These are phyloP conservation scores for Venturia canescens DNA, from an alignment of 1,140 invertebrate genomes.

Conservation along the genomic window DNA sequence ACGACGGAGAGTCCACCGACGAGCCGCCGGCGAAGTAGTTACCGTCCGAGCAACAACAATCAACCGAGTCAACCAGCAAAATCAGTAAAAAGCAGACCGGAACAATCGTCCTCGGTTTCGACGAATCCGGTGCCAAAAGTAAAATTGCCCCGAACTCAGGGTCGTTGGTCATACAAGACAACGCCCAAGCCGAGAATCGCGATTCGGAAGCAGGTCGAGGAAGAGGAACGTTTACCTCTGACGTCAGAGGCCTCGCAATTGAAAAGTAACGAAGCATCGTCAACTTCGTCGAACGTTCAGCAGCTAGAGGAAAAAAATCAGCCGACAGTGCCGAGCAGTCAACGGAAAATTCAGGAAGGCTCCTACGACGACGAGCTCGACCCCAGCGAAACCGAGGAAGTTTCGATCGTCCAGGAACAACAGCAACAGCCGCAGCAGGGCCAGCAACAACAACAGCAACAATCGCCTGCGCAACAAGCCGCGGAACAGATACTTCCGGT, in stretches of 20 bases:
- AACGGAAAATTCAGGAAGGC: slow-evolving; percentile 65
- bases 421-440: slow-evolving; percentile 69
- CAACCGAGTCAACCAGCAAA: slow-evolving; percentile 59
- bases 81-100: slow-evolving; percentile 56
- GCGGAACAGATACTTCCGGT: slow-evolving; percentile 77
- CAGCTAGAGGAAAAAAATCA: slow-evolving; percentile 69
- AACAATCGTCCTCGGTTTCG: slow-evolving; percentile 48
- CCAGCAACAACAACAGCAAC: slow-evolving; percentile 34
- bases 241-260: slow-evolving; percentile 50
- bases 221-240: slow-evolving; percentile 73
- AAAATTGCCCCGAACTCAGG: slow-evolving; percentile 86
- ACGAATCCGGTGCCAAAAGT: slow-evolving; percentile 77
- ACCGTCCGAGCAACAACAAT: slow-evolving; percentile 64
- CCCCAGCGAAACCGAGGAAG: slow-evolving; percentile 78
- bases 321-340: slow-evolving; percentile 53
- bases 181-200: slow-evolving; percentile 90
- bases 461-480: slow-evolving; percentile 58
- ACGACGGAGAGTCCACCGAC: slow-evolving; percentile 68
- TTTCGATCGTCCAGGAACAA: slow-evolving; percentile 67
- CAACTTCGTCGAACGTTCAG: slow-evolving; percentile 68
- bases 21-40: slow-evolving; percentile 69
- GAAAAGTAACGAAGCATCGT: slow-evolving; percentile 66
- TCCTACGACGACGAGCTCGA: slow-evolving; percentile 81
- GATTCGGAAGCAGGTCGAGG: slow-evolving; percentile 84
- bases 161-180: slow-evolving; percentile 92